Percentiles rank a stretch among this genome's conserved stretches.
These are phyloP conservation scores for Takifugu rubripes DNA, from an alignment of 2,797 vertebrate species.

Conservation along the genomic window DNA sequence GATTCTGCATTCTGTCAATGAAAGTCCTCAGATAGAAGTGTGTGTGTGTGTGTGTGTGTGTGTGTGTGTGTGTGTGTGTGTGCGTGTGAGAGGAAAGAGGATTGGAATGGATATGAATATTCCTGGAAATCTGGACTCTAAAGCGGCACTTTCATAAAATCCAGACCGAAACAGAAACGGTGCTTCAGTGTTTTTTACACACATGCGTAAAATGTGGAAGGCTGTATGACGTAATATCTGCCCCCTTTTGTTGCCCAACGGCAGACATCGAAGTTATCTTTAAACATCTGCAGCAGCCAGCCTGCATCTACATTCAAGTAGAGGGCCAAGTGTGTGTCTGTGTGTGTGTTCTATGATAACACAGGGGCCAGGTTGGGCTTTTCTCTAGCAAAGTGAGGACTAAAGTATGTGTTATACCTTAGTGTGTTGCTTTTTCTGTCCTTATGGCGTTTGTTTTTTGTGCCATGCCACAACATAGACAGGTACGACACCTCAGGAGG, in stretches of 20 bases:
- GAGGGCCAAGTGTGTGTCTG: neutral
- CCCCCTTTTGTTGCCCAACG: conserved; percentile 7
- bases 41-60: neutral
- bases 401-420: no score
- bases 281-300: conserved; percentile 47
- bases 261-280: conserved; percentile 54
- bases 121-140: no score
- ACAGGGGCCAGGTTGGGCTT: neutral
- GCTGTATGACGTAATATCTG: conserved; percentile 17
- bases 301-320: conserved; percentile 37
- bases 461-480: no score
- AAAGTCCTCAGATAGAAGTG: neutral
- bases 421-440: no score
- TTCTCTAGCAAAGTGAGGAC: neutral
- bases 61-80: neutral
- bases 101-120: neutral
- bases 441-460: no score
- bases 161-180: neutral
- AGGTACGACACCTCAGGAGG: no score
- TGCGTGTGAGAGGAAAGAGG: neutral
- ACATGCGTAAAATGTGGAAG: no score
- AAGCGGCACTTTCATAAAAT: no score
- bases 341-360: neutral
- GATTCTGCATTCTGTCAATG: no score
- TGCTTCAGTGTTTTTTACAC: neutral